phyloP scores from a whole-genome alignment of 2,888 invertebrate species.

The Tubiluchus corallicola region DNA sequence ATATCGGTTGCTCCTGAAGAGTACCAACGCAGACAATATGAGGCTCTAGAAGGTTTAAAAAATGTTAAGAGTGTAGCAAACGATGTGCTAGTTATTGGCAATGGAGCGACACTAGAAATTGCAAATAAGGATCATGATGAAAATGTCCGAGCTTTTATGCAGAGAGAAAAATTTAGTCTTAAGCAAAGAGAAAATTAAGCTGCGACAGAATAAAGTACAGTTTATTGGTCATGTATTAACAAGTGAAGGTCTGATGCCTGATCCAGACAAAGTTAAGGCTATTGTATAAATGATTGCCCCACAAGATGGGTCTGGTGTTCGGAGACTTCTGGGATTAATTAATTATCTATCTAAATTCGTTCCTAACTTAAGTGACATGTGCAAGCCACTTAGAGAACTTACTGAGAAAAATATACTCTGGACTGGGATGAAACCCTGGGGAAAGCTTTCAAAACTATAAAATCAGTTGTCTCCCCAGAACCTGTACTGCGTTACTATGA shows the following conservation, averaged over 20 bases:
- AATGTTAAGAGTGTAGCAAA: slow-evolving; percentile 14
- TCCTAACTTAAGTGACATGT: background rate
- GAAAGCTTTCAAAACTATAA: background rate
- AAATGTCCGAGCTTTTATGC: slow-evolving; percentile 9
- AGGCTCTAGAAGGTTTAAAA: slow-evolving; percentile 14
- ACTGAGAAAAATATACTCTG: slow-evolving; percentile 4
- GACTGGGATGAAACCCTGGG: slow-evolving; percentile 6
- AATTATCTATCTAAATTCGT: slow-evolving; percentile 5
- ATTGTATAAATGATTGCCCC: slow-evolving; percentile 13
- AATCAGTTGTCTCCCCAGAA: background rate
- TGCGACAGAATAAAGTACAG: slow-evolving; percentile 4
- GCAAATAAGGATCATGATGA: slow-evolving; percentile 8
- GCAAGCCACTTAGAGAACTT: background rate
- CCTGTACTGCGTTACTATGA: background rate
- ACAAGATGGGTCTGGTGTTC: slow-evolving; percentile 11
- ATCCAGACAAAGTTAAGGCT: slow-evolving; percentile 13
- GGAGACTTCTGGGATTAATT: slow-evolving; percentile 8
- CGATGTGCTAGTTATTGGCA: slow-evolving; percentile 14
- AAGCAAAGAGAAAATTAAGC: slow-evolving; percentile 12
- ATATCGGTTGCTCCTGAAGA: slow-evolving; percentile 13
- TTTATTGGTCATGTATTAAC: slow-evolving; percentile 10
- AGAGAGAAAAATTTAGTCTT: slow-evolving; percentile 10
- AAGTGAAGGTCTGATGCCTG: slow-evolving; percentile 11
- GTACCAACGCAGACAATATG: slow-evolving; percentile 13
- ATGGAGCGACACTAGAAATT: slow-evolving; percentile 11